These are phyloP conservation scores for Aphis craccivora DNA, from an alignment of 1,140 invertebrate genomes.

Conservation along the genomic window DNA sequence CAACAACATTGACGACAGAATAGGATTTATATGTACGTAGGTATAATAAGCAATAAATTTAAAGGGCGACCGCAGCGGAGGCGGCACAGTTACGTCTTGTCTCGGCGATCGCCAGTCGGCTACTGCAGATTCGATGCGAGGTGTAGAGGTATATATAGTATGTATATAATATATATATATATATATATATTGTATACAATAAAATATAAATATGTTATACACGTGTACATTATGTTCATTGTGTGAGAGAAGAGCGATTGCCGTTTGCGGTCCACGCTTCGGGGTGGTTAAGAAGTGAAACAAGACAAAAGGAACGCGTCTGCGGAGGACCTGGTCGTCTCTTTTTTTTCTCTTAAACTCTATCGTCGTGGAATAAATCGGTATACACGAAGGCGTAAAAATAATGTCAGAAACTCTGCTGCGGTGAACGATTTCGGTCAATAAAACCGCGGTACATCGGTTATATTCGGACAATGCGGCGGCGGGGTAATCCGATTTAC, in stretches of 20 bases:
- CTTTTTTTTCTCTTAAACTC: constrained; percentile 34
- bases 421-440: constrained; percentile 45
- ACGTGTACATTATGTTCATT: background rate
- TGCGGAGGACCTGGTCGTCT: background rate
- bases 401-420: background rate
- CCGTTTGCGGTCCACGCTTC: background rate
- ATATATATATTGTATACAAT: background rate
- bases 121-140: constrained; percentile 22
- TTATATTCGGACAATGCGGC: constrained; percentile 28
- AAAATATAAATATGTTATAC: background rate
- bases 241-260: background rate
- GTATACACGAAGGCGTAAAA: background rate
- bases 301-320: constrained; percentile 37
- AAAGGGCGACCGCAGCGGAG: background rate
- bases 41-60: background rate
- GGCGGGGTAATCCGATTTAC: constrained; percentile 29
- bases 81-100: background rate
- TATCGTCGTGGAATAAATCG: constrained; percentile 52
- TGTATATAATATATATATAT: background rate
- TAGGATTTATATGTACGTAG: background rate
- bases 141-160: constrained; percentile 10
- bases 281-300: constrained; percentile 1
- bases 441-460: constrained; percentile 11
- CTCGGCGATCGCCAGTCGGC: constrained; percentile 13
- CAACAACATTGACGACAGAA: background rate